Evolutionary conservation across 1,140 invertebrate genomes (phyloP), one percentile per base, ranked within the genome.

Genomic region (Sitophilus oryzae): DNA sequence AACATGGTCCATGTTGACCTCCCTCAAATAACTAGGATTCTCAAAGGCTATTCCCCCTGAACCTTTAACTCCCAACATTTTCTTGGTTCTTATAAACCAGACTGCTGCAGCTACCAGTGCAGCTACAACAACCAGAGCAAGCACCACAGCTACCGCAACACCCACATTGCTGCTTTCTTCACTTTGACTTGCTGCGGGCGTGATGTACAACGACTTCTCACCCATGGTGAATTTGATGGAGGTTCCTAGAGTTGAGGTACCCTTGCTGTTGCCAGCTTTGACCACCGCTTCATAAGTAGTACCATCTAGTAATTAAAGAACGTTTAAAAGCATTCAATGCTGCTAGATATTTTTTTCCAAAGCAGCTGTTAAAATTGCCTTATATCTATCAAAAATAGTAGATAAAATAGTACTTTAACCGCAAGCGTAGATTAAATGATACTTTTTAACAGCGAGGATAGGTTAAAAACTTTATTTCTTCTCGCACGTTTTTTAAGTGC

Each of bases 1-100:
- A 50, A 82, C 77, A 63, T 82, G 79, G 61, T 87, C 85, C 71
- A 83, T 79, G 69, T 83, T 83, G 30, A 85, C 77, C 66, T 86
- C 87, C 55, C 86, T 76, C 47, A 89, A 77, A 70, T 91, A 91
- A 62, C 85, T 88, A 0, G 88, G 88, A 74, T 91, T 91, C 68
- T 89, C 88, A 68, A 91, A 91, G 2, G 87, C 86, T 42, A 90
- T 85, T 16, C 85, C 85, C 45, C 80, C 79, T 56, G 77, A 75
- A 16, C 77, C 73, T 55, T 79, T 79, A 15, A 78, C 63, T 47
- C 74, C 73, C 22, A 79, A 74, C 65, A 78, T 71, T 43, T 79
- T 81, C 64, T 77, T 79, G 23, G 79, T 80, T 49, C 83, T 77
- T 58, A 85, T 77, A 62, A 86, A 82, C 68, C 85, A 79, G 50